These are phyloP conservation scores for Bufotes viridis DNA, from an alignment of 2,797 vertebrate species.

Conservation along the genomic window DNA sequence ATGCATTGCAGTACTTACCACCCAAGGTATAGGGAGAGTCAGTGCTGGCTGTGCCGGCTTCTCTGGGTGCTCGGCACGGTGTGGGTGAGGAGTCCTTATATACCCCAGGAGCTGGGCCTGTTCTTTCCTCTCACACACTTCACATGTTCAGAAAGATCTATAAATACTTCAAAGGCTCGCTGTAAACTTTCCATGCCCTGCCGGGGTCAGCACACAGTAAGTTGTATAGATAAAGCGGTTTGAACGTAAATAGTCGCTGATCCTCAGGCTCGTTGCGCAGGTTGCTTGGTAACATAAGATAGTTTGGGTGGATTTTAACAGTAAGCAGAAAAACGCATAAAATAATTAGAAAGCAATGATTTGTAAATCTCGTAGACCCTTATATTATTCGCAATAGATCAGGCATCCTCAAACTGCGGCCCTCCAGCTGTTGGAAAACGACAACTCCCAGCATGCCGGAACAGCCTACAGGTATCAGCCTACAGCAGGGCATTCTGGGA, in stretches of 20 bases:
- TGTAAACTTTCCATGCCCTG: constrained; percentile 37
- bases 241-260: constrained; percentile 34
- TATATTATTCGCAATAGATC: too few species aligned
- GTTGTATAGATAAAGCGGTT: constrained; percentile 22
- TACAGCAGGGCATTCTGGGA: too few species aligned
- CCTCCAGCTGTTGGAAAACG: too few species aligned
- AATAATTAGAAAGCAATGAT: not conserved
- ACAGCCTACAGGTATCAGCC: too few species aligned
- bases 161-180: constrained; percentile 78
- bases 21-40: too few species aligned
- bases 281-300: not conserved
- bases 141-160: constrained; percentile 76
- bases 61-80: not conserved
- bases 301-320: not conserved
- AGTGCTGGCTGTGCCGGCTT: not conserved
- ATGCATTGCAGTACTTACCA: constrained; percentile 24
- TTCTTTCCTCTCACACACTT: constrained; percentile 65
- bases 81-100: not conserved
- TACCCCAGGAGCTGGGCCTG: constrained; percentile 58
- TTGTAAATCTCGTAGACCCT: too few species aligned
- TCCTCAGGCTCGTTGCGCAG: not conserved
- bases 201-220: not conserved
- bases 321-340: not conserved
- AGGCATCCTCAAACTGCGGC: too few species aligned
- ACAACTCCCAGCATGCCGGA: too few species aligned